Base-by-base conservation (phyloP, 2,888 invertebrate genomes). In the Darwinula stevensoni region DNA sequence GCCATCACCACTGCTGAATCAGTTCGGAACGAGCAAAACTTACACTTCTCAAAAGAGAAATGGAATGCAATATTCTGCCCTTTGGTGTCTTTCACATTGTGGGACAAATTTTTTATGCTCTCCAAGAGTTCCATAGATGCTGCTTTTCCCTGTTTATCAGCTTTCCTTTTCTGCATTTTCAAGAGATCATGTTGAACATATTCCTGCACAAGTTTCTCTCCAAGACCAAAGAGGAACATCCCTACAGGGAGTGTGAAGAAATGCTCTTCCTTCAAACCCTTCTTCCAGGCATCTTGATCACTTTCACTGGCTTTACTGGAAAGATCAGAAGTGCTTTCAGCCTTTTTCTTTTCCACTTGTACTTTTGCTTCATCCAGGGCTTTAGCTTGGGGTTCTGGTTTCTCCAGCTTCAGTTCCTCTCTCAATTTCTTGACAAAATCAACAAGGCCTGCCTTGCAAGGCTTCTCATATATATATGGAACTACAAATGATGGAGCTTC, bases 401-500 rank as follows among this genome's bases (percentile, higher is more conserved):
- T 18, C n/a, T 18, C 22, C 6, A 9, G 6, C n/a, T 18, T n/a
- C 6, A 18, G 22, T 6, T 18, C 22, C n/a, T 18, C 22, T 22
- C 22, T 6, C 22, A 22, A 22, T n/a, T 22, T n/a, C n/a, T 22
- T 22, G 9, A 6, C 6, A 22, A 22, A n/a, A 9, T 22, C 22
- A 26, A n/a, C 17, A 9, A 12, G 5, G 35, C 35, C 35, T 29
- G 35, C 34, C 34, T 36, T 17, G 38, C 38, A 4, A 38, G 31
- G 75, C 48, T 80, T 80, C 48, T 82, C 80, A 51, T 80, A 80
- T 14, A 82, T 75, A 48, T 82, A 82, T 30, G 82, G 82, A 41
- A 82, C 80, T 46, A 82, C 78, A 47, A 82, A 80, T 14, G 78
- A 80, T 4, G 82, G 80, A 16, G 80, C 80, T 51, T 82, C 80